phyloP scores from a whole-genome alignment of 2,888 invertebrate species.

The Strigamia maritima region DNA sequence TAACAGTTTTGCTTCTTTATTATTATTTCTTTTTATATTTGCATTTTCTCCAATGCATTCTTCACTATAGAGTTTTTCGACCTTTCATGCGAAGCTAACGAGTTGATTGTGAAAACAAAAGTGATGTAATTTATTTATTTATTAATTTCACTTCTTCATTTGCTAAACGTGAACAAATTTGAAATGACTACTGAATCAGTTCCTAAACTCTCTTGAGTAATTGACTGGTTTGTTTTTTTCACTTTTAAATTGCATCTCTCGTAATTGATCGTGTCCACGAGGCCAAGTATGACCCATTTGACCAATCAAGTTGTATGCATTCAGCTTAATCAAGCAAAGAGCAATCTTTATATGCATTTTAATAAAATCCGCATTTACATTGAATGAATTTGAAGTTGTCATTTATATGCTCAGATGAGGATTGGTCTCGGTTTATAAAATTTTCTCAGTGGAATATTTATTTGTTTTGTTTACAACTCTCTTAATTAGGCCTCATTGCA shows the following conservation, averaged over 20 bases:
- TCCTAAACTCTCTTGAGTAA: not conserved
- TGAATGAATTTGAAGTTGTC: too few relatives aligned
- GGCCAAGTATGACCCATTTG: constrained; percentile 27
- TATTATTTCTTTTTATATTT: not conserved
- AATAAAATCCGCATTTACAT: not conserved
- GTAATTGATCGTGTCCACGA: constrained; percentile 20
- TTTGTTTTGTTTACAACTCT: not conserved
- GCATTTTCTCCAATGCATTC: not conserved
- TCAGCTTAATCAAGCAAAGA: not conserved
- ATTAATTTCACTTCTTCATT: not conserved
- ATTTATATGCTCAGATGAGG: too few relatives aligned
- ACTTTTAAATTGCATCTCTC: not conserved
- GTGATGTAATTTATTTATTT: not conserved
- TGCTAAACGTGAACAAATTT: constrained; percentile 20
- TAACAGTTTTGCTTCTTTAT: not conserved
- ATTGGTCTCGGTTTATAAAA: too few relatives aligned
- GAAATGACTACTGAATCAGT: constrained; percentile 15
- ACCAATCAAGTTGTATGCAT: not conserved
- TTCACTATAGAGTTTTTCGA: not conserved
- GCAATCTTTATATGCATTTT: not conserved
- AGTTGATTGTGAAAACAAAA: constrained; percentile 16
- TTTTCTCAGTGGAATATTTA: not conserved
- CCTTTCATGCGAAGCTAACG: not conserved
- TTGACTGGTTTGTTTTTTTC: not conserved
- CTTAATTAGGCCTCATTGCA: not conserved